Percentiles rank a stretch among this genome's conserved stretches.
Evolutionary conservation across 2,797 vertebrate genomes (phyloP).

Genomic region (Neomorphus geoffroyi): DNA sequence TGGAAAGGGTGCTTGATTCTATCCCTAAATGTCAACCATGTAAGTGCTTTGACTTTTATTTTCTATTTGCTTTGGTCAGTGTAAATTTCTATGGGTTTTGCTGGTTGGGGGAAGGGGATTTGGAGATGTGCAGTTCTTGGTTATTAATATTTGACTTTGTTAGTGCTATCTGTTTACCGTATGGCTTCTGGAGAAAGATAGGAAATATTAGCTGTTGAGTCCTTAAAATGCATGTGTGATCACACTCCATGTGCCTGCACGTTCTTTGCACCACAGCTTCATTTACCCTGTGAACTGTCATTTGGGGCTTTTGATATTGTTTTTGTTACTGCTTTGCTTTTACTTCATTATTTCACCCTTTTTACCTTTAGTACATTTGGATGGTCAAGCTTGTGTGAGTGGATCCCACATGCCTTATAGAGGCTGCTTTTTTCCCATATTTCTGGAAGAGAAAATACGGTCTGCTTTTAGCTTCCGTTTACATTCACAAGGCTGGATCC

Average conservation of each 20-base stretch:
- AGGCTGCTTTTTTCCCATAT: neutral
- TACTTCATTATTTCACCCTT: neutral
- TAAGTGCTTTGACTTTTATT: slow-evolving; percentile 85
- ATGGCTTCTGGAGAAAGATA: slow-evolving; percentile 71
- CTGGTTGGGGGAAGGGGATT: slow-evolving; percentile 81
- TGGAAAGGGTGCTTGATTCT: slow-evolving; percentile 71
- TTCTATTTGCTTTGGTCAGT: slow-evolving; percentile 85
- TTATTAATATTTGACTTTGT: slow-evolving; percentile 88
- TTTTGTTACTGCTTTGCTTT: neutral
- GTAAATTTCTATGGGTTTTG: slow-evolving; percentile 85
- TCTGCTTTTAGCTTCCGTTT: neutral
- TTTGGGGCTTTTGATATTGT: neutral
- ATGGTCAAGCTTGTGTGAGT: neutral
- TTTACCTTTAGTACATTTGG: neutral
- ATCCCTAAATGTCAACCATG: slow-evolving; percentile 81
- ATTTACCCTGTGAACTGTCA: neutral
- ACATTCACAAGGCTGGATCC: slow-evolving; percentile 26
- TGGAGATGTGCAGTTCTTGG: slow-evolving; percentile 79
- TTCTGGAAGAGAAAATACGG: neutral
- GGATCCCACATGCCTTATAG: neutral
- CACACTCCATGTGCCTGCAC: slow-evolving; percentile 5
- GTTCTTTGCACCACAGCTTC: neutral
- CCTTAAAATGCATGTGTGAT: slow-evolving; percentile 56
- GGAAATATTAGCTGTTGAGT: slow-evolving; percentile 65
- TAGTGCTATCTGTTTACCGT: slow-evolving; percentile 83